phyloP scores from a whole-genome alignment of 2,797 vertebrate species.

The Galago senegalensis region DNA sequence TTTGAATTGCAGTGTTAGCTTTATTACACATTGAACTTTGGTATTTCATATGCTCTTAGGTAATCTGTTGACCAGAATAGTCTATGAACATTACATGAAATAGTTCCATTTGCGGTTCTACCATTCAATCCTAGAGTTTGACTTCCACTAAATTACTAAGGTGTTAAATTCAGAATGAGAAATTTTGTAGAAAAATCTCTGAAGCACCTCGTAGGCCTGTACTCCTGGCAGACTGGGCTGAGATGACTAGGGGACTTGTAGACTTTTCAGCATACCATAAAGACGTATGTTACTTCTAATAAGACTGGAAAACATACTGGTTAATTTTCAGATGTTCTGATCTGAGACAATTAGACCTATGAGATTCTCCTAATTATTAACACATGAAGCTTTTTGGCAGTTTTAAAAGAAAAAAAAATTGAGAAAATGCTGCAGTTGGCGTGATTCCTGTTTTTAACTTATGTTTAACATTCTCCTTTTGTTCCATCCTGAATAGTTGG shows the following conservation, averaged over 20 bases:
- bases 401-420: conserved; percentile 36
- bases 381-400: conserved; percentile 66
- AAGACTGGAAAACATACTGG: not conserved
- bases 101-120: not conserved
- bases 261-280: not conserved
- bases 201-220: not conserved
- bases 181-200: not conserved
- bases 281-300: not conserved
- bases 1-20: not conserved
- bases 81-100: not conserved
- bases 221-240: not conserved
- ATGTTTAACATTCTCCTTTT: conserved; percentile 80
- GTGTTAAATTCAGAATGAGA: conserved; percentile 20
- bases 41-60: not conserved
- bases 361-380: conserved; percentile 58
- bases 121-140: not conserved
- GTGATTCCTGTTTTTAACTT: conserved; percentile 80
- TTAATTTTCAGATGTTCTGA: conserved; percentile 58
- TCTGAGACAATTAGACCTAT: conserved; percentile 34
- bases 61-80: not conserved
- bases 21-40: not conserved
- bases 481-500: conserved; percentile 77
- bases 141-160: not conserved
- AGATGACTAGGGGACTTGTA: not conserved
- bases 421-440: conserved; percentile 78